Percentiles rank a stretch among this genome's conserved stretches.
These are phyloP conservation scores for Drosophila neocordata DNA, from an alignment of 1,140 invertebrate species.

Conservation along the genomic window DNA sequence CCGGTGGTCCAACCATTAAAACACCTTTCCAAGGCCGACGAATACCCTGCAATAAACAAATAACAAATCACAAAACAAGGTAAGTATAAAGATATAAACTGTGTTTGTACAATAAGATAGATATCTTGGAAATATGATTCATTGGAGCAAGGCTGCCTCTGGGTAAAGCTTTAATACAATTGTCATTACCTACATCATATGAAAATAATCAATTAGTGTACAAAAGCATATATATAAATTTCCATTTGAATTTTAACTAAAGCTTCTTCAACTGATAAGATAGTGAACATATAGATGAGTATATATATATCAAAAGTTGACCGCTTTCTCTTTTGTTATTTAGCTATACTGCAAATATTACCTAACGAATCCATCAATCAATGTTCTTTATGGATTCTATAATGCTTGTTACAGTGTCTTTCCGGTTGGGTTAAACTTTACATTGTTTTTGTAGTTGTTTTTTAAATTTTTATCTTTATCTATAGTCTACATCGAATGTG, in stretches of 20 bases:
- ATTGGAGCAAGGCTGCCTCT: no score
- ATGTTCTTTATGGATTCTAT: no score
- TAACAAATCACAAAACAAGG: background rate
- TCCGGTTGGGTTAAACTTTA: no score
- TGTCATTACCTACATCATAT: background rate
- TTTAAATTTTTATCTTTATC: constrained; percentile 5
- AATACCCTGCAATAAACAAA: constrained; percentile 88
- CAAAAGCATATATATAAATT: background rate
- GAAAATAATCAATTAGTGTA: background rate
- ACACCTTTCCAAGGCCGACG: constrained; percentile 92
- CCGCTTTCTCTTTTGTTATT: background rate
- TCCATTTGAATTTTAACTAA: background rate
- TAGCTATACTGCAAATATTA: background rate
- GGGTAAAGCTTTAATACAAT: background rate
- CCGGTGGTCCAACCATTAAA: constrained; percentile 90
- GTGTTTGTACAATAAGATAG: background rate
- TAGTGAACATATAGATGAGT: background rate
- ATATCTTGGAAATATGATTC: background rate
- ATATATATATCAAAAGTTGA: constrained; percentile 1
- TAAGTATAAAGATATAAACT: background rate
- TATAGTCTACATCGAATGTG: background rate
- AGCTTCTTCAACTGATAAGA: background rate
- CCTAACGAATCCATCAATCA: no score
- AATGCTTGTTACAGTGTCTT: no score
- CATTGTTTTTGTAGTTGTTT: no score